Conservation (phyloP, 2,797 vertebrate genomes). For the Sebastolobus alascanus region DNA sequence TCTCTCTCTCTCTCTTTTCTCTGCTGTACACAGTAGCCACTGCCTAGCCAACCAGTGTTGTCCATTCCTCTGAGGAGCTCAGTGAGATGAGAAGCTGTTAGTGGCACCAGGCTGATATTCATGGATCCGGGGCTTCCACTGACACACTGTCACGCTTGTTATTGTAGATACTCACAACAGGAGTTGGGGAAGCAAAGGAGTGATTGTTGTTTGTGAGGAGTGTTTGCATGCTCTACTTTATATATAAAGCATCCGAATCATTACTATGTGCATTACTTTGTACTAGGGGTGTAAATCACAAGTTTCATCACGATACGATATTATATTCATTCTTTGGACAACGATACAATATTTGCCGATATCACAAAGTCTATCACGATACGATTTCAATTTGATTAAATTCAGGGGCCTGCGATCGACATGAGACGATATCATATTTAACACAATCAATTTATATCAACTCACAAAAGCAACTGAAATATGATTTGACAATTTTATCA, state of each 20-base stretch:
- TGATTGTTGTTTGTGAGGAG: not conserved
- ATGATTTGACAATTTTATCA: no score
- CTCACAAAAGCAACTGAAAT: no score
- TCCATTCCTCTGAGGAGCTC: slow-evolving; percentile 62
- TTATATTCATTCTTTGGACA: no score
- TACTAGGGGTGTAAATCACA: no score
- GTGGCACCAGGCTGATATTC: slow-evolving; percentile 56
- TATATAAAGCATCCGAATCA: not conserved
- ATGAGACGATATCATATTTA: no score
- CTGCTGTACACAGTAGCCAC: slow-evolving; percentile 53
- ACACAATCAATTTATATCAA: no score
- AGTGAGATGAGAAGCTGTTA: slow-evolving; percentile 64
- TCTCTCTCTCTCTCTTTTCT: slow-evolving; percentile 32
- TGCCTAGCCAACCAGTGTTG: slow-evolving; percentile 55
- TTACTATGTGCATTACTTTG: not conserved
- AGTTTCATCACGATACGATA: no score
- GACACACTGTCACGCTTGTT: slow-evolving; percentile 58
- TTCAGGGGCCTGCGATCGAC: no score
- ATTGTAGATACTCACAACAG: slow-evolving; percentile 25
- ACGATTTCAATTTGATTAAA: no score
- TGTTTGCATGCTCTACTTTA: not conserved
- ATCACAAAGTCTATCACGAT: no score
- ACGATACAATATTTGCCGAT: no score
- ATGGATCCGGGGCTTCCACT: slow-evolving; percentile 43
- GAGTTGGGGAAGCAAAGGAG: slow-evolving; percentile 21